Evolutionary conservation across 2,797 vertebrate genomes (phyloP), one percentile per base, ranked within the genome.

Genomic region (Falco rusticolus): DNA sequence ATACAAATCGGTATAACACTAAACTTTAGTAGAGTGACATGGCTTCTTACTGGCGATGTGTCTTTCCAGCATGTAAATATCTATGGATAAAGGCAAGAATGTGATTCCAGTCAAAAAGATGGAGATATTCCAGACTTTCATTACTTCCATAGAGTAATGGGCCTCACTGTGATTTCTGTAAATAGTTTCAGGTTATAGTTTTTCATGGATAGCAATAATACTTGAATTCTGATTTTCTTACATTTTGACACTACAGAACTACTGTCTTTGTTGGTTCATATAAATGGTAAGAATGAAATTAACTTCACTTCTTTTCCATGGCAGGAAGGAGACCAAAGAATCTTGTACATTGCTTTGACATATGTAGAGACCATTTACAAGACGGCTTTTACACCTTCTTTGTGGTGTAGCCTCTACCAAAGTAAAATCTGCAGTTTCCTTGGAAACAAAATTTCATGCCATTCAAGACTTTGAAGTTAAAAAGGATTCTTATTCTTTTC

Each of bases 361-460:
- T 71, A 37, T 70, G 34, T 34, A 70, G 39, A 76, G 17, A 31
- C 12, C 69, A 75, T 89, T 87, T 94, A 11, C 28, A 63, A 91
- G 50, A 53, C 76, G 29, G 45, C 14, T 94, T 92, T 94, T 92
- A 16, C 34, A 87, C 15, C 21, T 91, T 89, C 24, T 65, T 76
- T 85, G 48, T 53, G 11, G 41, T 64, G 39, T 70, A 48, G 50
- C 45, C n/a, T 95, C 48, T 91, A 81, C 66, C 18, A 47, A 75
- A 94, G 39, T 51, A 74, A 89, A 93, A 83, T 70, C 43, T 71
- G 18, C 33, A 47, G 86, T 96, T 95, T 94, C 88, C 90, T 90
- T 93, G 92, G 94, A 90, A 97, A 96, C 84, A 87, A 94, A 91
- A 93, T 84, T 87, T 93, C 50, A 59, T 83, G 59, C 20, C 18